Conservation (phyloP, 1,140 invertebrate species). For the Wasmannia auropunctata region DNA sequence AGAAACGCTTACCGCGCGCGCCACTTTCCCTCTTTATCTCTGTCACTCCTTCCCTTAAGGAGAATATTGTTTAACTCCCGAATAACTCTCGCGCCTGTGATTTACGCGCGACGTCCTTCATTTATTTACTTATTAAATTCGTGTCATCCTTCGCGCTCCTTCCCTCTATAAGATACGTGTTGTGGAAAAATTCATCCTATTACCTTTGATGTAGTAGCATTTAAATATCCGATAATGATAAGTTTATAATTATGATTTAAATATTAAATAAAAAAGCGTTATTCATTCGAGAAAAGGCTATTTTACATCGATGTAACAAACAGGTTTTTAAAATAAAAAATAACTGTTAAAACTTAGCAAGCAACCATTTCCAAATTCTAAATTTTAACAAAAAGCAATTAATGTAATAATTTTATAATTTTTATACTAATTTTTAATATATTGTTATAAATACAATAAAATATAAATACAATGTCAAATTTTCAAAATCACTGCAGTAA, state of each 20-base stretch:
- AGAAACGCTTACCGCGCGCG: constrained; percentile 64
- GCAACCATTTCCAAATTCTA: not conserved
- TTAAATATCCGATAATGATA: not conserved
- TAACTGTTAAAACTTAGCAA: not conserved
- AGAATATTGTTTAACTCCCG: constrained; percentile 72
- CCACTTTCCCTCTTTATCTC: constrained; percentile 67
- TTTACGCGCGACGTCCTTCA: constrained; percentile 57
- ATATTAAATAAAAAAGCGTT: not conserved
- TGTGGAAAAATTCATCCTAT: not conserved
- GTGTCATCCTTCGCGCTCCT: constrained; percentile 22
- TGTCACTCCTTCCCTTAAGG: constrained; percentile 63
- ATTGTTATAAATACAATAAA: not conserved
- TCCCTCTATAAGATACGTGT: constrained; percentile 14
- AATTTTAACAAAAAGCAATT: not conserved
- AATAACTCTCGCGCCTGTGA: constrained; percentile 45
- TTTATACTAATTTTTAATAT: not conserved
- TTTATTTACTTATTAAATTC: constrained; percentile 68
- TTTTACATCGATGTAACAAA: not conserved
- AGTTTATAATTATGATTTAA: not conserved
- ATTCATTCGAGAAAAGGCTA: not conserved
- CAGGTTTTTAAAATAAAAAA: not conserved
- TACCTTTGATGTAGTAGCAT: not conserved
- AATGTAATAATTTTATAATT: not conserved
- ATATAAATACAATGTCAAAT: not conserved
- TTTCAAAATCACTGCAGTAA: not conserved